phyloP scores from a whole-genome alignment of 2,113 vertebrate species.

The Paraplagusia blochii region DNA sequence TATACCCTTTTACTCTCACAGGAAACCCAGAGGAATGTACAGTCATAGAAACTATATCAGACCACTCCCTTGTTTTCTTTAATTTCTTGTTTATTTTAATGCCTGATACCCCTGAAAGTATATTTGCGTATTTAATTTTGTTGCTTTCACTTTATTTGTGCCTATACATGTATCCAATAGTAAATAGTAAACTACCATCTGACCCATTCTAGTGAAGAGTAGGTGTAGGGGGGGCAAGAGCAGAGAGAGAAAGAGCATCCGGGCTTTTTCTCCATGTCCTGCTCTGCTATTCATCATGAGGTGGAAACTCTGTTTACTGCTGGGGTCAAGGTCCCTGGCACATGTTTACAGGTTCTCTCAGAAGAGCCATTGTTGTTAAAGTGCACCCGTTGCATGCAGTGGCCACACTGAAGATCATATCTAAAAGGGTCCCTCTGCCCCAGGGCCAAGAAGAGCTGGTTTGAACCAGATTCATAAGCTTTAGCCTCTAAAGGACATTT shows the following conservation, averaged over 20 bases:
- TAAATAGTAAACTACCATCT: too few species aligned
- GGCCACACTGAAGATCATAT: slow-evolving; percentile 61
- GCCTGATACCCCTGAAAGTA: too few species aligned
- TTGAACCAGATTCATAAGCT: slow-evolving; percentile 51
- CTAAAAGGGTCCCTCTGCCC: slow-evolving; percentile 40
- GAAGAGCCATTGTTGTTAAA: slow-evolving; percentile 74
- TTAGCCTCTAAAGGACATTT: slow-evolving; percentile 38
- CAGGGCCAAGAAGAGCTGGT: slow-evolving; percentile 31
- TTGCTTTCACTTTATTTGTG: too few species aligned
- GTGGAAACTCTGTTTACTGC: slow-evolving; percentile 75
- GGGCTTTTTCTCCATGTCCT: slow-evolving; percentile 5
- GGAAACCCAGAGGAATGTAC: too few species aligned
- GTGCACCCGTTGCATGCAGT: slow-evolving; percentile 35
- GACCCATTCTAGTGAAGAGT: not conserved
- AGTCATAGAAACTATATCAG: too few species aligned
- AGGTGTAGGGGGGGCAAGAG: slow-evolving; percentile 4
- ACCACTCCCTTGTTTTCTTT: too few species aligned
- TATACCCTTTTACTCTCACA: too few species aligned
- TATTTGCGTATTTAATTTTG: too few species aligned
- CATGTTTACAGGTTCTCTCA: slow-evolving; percentile 72
- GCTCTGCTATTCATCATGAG: slow-evolving; percentile 73
- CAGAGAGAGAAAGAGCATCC: not conserved
- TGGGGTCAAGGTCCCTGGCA: slow-evolving; percentile 74
- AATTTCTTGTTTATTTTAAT: too few species aligned
- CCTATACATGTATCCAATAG: too few species aligned